A percentile compares a stretch with the other conserved stretches of the same genome.
Evolutionary conservation across 2,797 vertebrate species (phyloP).

Genomic region (Cynodonichthys magdalenae): DNA sequence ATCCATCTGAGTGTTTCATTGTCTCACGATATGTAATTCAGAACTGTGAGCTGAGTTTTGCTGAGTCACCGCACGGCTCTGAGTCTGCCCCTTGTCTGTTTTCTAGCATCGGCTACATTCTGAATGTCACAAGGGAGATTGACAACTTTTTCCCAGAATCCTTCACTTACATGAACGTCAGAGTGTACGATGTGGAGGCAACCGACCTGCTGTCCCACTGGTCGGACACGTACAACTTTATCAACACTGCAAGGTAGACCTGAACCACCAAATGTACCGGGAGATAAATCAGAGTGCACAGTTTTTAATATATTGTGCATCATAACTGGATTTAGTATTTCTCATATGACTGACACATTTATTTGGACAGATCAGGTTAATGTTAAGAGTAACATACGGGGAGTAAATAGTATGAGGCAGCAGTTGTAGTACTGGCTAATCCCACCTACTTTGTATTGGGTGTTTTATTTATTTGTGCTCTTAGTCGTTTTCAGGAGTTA

Average conservation of each 20-base stretch:
- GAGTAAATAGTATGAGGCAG: too few species aligned
- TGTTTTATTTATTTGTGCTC: too few species aligned
- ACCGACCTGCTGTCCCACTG: constrained; percentile 91
- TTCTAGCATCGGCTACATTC: constrained; percentile 91
- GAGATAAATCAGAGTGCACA: not conserved
- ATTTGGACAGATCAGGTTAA: too few species aligned
- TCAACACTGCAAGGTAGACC: constrained; percentile 84
- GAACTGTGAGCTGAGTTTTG: constrained; percentile 6
- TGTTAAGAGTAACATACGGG: too few species aligned
- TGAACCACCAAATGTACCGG: not conserved
- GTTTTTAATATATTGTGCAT: not conserved
- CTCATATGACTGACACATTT: too few species aligned
- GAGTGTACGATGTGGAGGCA: constrained; percentile 91
- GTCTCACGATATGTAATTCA: constrained; percentile 9
- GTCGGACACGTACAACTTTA: constrained; percentile 91
- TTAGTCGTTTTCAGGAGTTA: too few species aligned
- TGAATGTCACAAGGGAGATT: constrained; percentile 94
- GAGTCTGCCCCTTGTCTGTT: constrained; percentile 13
- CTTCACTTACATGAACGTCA: constrained; percentile 92
- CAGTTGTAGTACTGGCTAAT: too few species aligned
- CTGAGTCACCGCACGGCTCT: constrained; percentile 12
- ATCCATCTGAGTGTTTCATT: not conserved
- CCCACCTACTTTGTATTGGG: too few species aligned
- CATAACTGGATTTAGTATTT: too few species aligned
- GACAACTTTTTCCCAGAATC: constrained; percentile 97